Evolutionary conservation across 2,797 vertebrate species (phyloP), one percentile per base, ranked within the genome.

Genomic region (Xerus rutilus): DNA sequence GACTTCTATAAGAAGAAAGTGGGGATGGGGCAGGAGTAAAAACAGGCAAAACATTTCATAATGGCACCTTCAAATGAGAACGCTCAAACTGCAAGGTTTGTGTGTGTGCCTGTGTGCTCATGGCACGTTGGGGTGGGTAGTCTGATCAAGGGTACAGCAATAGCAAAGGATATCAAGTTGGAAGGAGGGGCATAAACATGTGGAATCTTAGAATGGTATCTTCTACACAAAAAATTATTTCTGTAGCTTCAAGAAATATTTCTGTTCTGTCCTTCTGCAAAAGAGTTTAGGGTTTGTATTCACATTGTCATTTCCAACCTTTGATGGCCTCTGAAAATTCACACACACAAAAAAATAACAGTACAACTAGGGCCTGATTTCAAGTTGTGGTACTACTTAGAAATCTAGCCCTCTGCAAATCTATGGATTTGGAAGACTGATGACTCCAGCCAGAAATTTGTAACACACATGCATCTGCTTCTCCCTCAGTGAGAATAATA

Each of bases 291-390:
- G 10, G 12, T 52, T 86, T 13, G 7, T 52, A 76, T 45, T 86
- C 64, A 94, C 35, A 73, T 20, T 13, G 21, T 82, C 49, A 70
- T 62, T 86, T 65, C 49, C 43, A 86, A 83, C 59, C 30, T 23
- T 59, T 77, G 35, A 94, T 18, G 78, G 25, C n/a, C 70, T 89
- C 64, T 89, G 69, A 89, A 89, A 92, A 35, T 54, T 65, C 43
- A 72, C 35, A 85, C 76, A 65, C n/a, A n/a, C n/a, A 35, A 67
- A 89, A 69, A 92, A 86, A 30, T 43, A 64, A 73, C 39, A n/a
- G 20, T 54, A 15, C 4, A 35, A 7, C 49, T 64, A 47, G 43
- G 47, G 59, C 62, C 43, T 81, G 43, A 79, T 93, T 94, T 91
- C 17, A 45, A 74, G 89, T 70, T 67, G 59, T 43, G 25, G n/a